Evolutionary conservation across 2,113 vertebrate genomes (phyloP).

Genomic region (Petromus typicus): DNA sequence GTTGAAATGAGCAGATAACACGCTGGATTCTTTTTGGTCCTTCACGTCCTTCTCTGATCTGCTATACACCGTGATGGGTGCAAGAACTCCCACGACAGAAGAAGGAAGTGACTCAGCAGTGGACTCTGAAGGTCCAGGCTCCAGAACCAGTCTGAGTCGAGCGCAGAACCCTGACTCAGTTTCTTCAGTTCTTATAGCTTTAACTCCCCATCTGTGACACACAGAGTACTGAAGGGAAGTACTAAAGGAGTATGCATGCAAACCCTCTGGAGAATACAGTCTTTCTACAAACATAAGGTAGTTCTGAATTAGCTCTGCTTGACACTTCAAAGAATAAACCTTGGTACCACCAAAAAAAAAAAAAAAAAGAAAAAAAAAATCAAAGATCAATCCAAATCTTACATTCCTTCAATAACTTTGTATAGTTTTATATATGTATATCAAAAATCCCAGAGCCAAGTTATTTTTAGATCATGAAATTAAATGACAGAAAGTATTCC

Average conservation of each 20-base stretch:
- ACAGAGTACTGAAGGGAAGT: not conserved
- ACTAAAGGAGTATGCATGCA: not conserved
- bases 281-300: not conserved
- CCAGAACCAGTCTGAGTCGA: not conserved
- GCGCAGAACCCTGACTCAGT: not conserved
- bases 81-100: not conserved
- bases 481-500: not conserved
- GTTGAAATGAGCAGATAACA: not conserved
- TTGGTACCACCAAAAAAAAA: too few relatives aligned
- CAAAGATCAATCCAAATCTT: not conserved
- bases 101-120: not conserved
- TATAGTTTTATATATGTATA: not conserved
- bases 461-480: not conserved
- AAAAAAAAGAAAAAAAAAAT: too few relatives aligned
- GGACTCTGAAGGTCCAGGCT: not conserved
- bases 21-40: rapidly evolving
- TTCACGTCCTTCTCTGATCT: not conserved
- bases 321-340: not conserved
- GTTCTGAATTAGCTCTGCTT: not conserved
- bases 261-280: not conserved
- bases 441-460: not conserved
- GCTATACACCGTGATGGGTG: not conserved
- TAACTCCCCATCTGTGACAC: not conserved
- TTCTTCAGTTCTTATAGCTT: not conserved
- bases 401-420: not conserved